These are phyloP conservation scores for Aromia moschata DNA, from an alignment of 2,888 invertebrate species.

Conservation along the genomic window DNA sequence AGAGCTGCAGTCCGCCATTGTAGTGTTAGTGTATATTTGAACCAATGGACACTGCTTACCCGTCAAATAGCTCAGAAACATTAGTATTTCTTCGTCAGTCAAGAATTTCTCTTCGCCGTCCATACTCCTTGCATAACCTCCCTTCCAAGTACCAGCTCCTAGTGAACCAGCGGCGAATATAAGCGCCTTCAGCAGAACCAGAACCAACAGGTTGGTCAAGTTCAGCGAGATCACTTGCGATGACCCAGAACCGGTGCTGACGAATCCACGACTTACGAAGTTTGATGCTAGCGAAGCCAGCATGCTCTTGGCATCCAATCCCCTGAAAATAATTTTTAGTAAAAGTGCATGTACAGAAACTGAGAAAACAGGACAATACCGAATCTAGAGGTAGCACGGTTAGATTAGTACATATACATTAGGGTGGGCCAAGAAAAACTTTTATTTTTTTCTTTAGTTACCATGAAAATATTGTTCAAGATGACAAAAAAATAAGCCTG, in stretches of 20 bases:
- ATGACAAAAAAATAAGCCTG: too few relatives aligned
- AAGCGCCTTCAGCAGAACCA: slow-evolving; percentile 82
- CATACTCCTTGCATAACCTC: slow-evolving; percentile 68
- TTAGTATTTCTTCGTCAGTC: slow-evolving; percentile 75
- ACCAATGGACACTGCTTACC: too few relatives aligned
- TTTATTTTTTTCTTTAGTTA: too few relatives aligned
- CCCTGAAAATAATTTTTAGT: slow-evolving; percentile 46
- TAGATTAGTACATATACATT: neutral
- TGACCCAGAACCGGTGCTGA: slow-evolving; percentile 48
- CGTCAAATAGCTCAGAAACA: slow-evolving; percentile 76
- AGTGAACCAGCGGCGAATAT: slow-evolving; percentile 84
- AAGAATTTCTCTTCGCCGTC: slow-evolving; percentile 65
- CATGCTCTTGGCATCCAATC: slow-evolving; percentile 55
- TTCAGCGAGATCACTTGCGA: slow-evolving; percentile 78
- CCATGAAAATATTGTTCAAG: too few relatives aligned
- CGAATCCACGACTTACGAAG: slow-evolving; percentile 58
- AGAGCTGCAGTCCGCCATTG: too few relatives aligned
- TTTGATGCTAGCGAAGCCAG: slow-evolving; percentile 55
- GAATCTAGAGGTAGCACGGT: neutral
- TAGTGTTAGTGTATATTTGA: too few relatives aligned
- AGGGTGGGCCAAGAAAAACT: too few relatives aligned
- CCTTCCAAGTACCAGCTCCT: slow-evolving; percentile 67
- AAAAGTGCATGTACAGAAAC: too few relatives aligned
- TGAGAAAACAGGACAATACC: too few relatives aligned
- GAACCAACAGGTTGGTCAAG: slow-evolving; percentile 81